These are phyloP conservation scores for Ormyrus pomaceus DNA, from an alignment of 2,888 invertebrate genomes.

Conservation along the genomic window DNA sequence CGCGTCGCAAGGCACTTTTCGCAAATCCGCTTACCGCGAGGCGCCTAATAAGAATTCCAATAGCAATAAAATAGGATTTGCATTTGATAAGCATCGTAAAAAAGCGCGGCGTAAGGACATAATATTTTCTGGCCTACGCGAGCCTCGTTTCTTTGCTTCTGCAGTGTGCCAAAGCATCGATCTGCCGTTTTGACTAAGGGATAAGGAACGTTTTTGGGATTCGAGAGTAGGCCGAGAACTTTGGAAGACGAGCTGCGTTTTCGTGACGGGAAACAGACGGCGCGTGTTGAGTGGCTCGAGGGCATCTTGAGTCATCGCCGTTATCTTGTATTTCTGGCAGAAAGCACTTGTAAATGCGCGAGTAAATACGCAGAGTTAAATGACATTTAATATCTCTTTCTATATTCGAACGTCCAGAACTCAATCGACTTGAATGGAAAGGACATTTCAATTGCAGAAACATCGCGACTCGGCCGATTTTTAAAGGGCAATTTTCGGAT, in stretches of 20 bases:
- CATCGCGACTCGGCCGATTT: no score
- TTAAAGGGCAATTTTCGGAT: no score
- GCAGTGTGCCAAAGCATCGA: background rate
- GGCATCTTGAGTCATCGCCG: background rate
- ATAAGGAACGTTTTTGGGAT: slow-evolving; percentile 22
- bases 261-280: slow-evolving; percentile 47
- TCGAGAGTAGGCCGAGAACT: background rate
- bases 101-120: slow-evolving; percentile 69
- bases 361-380: slow-evolving; percentile 1
- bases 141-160: background rate
- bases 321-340: slow-evolving; percentile 34
- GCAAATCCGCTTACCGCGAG: slow-evolving; percentile 67
- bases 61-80: slow-evolving; percentile 74
- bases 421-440: no score
- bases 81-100: slow-evolving; percentile 73
- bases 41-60: slow-evolving; percentile 71
- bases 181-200: background rate
- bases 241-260: background rate
- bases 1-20: slow-evolving; percentile 58
- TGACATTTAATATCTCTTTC: no score
- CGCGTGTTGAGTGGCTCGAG: slow-evolving; percentile 29
- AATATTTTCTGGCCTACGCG: slow-evolving; percentile 51
- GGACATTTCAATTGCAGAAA: no score
- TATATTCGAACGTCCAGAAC: no score
- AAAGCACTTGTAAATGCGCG: slow-evolving; percentile 18